phyloP scores from a whole-genome alignment of 2,113 vertebrate genomes.

The Cinclus cinclus region DNA sequence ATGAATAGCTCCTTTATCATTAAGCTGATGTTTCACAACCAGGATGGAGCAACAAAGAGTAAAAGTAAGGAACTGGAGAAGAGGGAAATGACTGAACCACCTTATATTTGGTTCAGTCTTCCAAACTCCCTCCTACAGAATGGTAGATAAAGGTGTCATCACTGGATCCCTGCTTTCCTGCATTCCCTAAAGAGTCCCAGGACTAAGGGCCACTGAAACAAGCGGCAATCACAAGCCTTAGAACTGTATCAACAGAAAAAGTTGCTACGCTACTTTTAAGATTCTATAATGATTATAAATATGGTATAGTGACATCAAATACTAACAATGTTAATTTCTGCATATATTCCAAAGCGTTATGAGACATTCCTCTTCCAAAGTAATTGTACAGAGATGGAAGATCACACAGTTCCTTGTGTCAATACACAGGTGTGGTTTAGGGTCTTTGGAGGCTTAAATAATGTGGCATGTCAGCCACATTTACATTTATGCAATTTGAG shows the following conservation, averaged over 20 bases:
- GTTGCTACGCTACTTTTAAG: background rate
- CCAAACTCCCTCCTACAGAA: background rate
- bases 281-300: background rate
- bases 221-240: background rate
- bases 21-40: slow-evolving; percentile 36
- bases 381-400: background rate
- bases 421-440: background rate
- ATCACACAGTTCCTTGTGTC: background rate
- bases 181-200: background rate
- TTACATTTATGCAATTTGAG: background rate
- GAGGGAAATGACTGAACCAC: background rate
- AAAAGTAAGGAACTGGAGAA: slow-evolving; percentile 41
- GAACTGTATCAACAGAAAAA: background rate
- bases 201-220: background rate
- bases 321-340: background rate
- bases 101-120: background rate
- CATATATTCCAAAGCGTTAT: background rate
- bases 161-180: background rate
- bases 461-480: background rate
- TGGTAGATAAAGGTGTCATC: background rate
- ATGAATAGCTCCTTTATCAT: slow-evolving; percentile 49
- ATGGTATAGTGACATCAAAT: background rate
- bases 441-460: background rate
- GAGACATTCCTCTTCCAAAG: background rate
- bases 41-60: slow-evolving; percentile 37